These are phyloP conservation scores for Sebastes goodei DNA, from an alignment of 2,797 vertebrate genomes.

Conservation along the genomic window DNA sequence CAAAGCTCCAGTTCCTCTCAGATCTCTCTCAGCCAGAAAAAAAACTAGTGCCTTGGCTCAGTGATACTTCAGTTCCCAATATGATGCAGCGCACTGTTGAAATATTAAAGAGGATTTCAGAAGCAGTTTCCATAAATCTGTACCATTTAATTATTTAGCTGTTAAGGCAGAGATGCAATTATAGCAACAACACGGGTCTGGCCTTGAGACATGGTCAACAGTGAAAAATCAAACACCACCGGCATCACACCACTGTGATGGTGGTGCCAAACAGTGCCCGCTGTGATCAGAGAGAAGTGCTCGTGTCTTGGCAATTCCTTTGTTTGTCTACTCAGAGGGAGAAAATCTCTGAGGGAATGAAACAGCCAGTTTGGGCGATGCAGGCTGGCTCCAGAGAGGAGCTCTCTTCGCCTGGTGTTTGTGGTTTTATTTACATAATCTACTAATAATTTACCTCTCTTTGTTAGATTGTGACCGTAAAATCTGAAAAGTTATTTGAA, in stretches of 20 bases:
- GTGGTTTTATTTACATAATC: background rate
- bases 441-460: background rate
- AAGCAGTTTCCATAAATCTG: constrained; percentile 14
- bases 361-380: background rate
- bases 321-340: constrained; percentile 1
- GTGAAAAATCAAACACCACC: background rate
- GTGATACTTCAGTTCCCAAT: background rate
- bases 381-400: background rate
- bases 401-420: background rate
- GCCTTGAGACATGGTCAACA: constrained; percentile 23
- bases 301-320: constrained; percentile 9
- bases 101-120: constrained; percentile 19
- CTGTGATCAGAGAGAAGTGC: background rate
- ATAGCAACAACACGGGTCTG: background rate
- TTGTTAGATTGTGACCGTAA: background rate
- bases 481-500: background rate
- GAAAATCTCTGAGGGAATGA: background rate
- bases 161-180: background rate
- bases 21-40: background rate
- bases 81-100: background rate
- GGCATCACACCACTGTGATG: background rate
- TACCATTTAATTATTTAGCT: constrained; percentile 28
- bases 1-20: background rate
- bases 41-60: background rate
- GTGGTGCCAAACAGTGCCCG: background rate